These are phyloP conservation scores for Aphelinus certus DNA, from an alignment of 1,140 invertebrate genomes.

Conservation along the genomic window DNA sequence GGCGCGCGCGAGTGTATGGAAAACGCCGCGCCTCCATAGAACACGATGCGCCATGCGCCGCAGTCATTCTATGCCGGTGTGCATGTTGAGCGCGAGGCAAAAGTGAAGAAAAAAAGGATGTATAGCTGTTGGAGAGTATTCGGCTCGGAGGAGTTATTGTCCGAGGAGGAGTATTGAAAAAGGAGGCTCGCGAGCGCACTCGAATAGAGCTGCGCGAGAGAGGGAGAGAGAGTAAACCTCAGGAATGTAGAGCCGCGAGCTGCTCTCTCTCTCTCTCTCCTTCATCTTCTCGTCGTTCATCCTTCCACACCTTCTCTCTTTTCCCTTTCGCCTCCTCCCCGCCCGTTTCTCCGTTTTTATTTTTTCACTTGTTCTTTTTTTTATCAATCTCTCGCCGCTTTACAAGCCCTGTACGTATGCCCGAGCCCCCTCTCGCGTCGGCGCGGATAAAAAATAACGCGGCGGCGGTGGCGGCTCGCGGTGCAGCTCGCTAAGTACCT, in stretches of 20 bases:
- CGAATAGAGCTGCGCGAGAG: neutral
- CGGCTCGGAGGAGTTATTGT: too few species aligned
- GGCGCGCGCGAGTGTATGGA: too few species aligned
- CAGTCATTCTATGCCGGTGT: too few species aligned
- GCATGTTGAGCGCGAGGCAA: too few species aligned
- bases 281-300: neutral
- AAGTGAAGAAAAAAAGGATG: too few species aligned
- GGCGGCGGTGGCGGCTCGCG: too few species aligned
- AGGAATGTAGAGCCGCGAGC: constrained; percentile 46
- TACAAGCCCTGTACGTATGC: neutral
- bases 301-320: too few species aligned
- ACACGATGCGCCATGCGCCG: too few species aligned
- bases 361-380: neutral
- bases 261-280: constrained; percentile 22
- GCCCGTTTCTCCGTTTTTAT: neutral
- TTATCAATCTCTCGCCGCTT: constrained; percentile 6
- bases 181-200: neutral
- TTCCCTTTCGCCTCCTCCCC: neutral
- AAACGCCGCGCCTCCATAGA: too few species aligned
- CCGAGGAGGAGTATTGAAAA: neutral
- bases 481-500: too few species aligned
- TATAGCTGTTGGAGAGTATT: too few species aligned
- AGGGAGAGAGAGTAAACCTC: constrained; percentile 43
- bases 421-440: neutral
- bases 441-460: too few species aligned